Base-by-base conservation (phyloP, 1,140 invertebrate genomes). In the Drosophila eugracilis region DNA sequence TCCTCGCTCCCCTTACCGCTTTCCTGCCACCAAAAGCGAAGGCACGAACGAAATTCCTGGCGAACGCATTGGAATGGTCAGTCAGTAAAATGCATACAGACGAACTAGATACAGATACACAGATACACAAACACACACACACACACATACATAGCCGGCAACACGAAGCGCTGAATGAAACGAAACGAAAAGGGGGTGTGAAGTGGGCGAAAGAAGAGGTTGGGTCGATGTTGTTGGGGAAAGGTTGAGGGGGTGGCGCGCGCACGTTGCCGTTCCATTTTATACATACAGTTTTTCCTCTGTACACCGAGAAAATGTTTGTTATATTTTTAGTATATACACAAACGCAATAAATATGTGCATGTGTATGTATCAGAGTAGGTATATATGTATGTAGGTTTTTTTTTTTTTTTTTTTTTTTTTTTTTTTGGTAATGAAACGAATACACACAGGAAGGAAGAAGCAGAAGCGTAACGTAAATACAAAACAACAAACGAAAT, bases 391-490 rank as follows among this genome's bases (percentile, higher is more conserved):
- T n/a, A n/a, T n/a, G n/a, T n/a, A n/a, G n/a, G n/a, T 36, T 36
- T 36, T 17, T n/a, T 39, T 28, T 52, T 36, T 34, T 34, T 50
- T 50, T 36, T 36, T 36, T 17, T n/a, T 39, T 28, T 52, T 36
- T 34, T 34, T 50, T 50, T 50, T 49, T 59, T 67, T 63, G 60
- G 63, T 67, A 66, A 58, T 49, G 50, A 80, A 30, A 52, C 26
- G 50, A 22, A 50, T 41, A 78, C 37, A 78, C 52, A 59, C 52
- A 69, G 22, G 52, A 41, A 71, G 44, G 37, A 17, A 42, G 36
- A 47, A 62, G 63, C 65, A 44, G 21, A 44, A 62, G 63, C 66
- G 62, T 75, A 84, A 85, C 71, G 80, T 83, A 83, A 83, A 78
- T 84, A 71, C 58, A 70, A 57, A 72, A 75, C 41, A 67, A 53